Evolutionary conservation across 2,797 vertebrate genomes (phyloP).

Genomic region (Enteromius anoplus): DNA sequence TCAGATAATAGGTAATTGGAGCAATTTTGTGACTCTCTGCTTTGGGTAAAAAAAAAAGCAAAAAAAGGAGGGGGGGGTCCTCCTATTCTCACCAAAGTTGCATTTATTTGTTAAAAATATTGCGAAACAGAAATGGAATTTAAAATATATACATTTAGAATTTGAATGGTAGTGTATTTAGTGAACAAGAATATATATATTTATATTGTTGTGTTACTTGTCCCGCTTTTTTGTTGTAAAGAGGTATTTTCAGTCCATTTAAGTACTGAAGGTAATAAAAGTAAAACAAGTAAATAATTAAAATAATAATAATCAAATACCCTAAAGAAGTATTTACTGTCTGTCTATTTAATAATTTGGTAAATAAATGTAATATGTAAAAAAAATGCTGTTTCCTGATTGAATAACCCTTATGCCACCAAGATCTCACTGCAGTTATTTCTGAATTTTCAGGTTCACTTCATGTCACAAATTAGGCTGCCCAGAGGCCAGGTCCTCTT

Average conservation of each 20-base stretch:
- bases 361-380: not conserved
- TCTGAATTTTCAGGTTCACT: conserved; percentile 26
- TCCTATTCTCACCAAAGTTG: not conserved
- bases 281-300: not conserved
- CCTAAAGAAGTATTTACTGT: not conserved
- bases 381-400: not conserved
- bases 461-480: conserved; percentile 38
- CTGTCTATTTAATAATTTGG: not conserved
- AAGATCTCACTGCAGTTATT: conserved; percentile 20
- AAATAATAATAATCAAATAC: not conserved
- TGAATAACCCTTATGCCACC: conserved; percentile 2
- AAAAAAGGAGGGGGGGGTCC: not conserved
- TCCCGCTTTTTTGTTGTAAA: not conserved
- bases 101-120: not conserved
- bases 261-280: not conserved
- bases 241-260: too few species aligned
- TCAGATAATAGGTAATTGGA: not conserved
- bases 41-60: not conserved
- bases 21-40: too few species aligned
- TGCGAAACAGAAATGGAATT: not conserved
- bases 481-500: conserved; percentile 38
- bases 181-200: not conserved
- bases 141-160: not conserved
- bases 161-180: not conserved
- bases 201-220: not conserved